phyloP scores from a whole-genome alignment of 2,797 vertebrate genomes.

The Gephyroberyx darwinii region DNA sequence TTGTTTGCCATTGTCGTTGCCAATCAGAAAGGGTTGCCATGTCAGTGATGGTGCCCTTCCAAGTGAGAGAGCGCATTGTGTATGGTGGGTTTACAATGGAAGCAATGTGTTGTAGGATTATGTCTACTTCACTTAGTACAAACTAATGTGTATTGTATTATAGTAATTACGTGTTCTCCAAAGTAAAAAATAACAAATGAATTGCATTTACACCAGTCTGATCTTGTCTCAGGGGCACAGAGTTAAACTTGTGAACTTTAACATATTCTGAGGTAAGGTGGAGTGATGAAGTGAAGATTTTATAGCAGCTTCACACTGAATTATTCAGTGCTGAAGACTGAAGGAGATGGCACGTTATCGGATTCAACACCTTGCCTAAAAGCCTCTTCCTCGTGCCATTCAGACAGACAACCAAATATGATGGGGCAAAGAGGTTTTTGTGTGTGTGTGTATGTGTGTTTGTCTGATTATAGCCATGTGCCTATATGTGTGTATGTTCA shows the following conservation, averaged over 20 bases:
- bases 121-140: not conserved
- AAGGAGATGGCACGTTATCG: constrained; percentile 21
- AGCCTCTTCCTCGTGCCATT: not conserved
- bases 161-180: no score
- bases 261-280: constrained; percentile 22
- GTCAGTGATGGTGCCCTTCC: constrained; percentile 23
- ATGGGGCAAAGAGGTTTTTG: not conserved
- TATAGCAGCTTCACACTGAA: constrained; percentile 51
- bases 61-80: constrained; percentile 23
- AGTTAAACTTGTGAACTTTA: constrained; percentile 20
- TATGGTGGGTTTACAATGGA: not conserved
- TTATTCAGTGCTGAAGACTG: constrained; percentile 42
- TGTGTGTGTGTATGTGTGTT: not conserved
- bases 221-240: not conserved
- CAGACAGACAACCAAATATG: not conserved
- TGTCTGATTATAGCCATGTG: not conserved
- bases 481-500: not conserved
- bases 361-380: constrained; percentile 16
- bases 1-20: constrained; percentile 40
- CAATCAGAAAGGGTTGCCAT: constrained; percentile 29
- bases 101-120: not conserved
- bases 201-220: not conserved
- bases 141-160: no score
- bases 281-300: constrained; percentile 38
- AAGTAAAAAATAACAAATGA: not conserved